phyloP scores from a whole-genome alignment of 1,140 invertebrate species.

The Gyrodactylus bullatarudis region DNA sequence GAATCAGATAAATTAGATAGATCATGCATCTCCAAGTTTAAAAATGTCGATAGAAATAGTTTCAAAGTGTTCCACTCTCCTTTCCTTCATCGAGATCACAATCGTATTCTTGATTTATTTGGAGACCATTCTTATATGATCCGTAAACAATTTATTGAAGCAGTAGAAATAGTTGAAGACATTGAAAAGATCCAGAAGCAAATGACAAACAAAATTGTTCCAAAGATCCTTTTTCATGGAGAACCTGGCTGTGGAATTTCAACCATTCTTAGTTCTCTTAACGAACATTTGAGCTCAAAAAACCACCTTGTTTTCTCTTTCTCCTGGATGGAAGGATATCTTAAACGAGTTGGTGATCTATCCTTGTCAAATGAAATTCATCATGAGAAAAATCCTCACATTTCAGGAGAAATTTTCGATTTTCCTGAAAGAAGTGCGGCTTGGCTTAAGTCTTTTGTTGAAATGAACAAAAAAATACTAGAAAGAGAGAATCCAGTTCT shows the following conservation, averaged over 20 bases:
- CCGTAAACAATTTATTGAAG: background rate
- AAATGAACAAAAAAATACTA: background rate
- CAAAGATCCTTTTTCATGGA: background rate
- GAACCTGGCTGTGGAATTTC: background rate
- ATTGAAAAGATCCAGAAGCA: background rate
- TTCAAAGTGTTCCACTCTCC: background rate
- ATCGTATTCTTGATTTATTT: background rate
- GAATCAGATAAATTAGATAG: no score
- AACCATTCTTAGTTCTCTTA: background rate
- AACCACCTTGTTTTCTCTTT: background rate
- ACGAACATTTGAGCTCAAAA: background rate
- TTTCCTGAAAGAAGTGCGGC: background rate
- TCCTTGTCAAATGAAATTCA: background rate
- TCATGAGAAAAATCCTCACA: no score
- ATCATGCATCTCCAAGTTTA: no score
- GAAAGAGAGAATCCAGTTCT: background rate
- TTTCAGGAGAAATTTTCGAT: background rate
- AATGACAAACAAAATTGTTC: background rate
- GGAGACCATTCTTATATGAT: background rate
- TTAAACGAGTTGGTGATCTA: background rate
- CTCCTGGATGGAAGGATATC: background rate
- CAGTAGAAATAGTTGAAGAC: background rate
- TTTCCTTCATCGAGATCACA: background rate
- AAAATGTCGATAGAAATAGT: background rate
- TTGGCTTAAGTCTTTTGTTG: background rate